Evolutionary conservation across 2,888 invertebrate genomes (phyloP).

Genomic region (Seira musarum): DNA sequence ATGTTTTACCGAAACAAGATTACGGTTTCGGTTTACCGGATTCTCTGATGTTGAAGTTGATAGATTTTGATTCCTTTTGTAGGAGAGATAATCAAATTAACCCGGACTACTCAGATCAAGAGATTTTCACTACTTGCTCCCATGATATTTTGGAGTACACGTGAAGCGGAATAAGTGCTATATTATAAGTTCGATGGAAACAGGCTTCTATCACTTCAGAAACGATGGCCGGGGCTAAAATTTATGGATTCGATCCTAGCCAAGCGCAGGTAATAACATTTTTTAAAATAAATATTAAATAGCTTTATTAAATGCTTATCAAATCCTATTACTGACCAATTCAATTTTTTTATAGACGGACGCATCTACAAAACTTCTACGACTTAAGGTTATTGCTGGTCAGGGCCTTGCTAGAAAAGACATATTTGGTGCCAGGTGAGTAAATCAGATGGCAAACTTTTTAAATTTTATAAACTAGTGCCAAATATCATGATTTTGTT

Average conservation of each 20-base stretch:
- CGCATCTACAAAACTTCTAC: conserved; percentile 86
- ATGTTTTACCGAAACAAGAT: too few species aligned
- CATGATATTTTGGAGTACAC: too few species aligned
- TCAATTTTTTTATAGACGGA: conserved; percentile 69
- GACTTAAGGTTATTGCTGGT: conserved; percentile 89
- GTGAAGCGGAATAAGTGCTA: too few species aligned
- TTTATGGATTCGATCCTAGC: conserved; percentile 66
- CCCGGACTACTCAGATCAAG: too few species aligned
- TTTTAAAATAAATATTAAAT: neutral
- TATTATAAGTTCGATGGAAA: conserved; percentile 52
- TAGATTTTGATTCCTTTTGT: too few species aligned
- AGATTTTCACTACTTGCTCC: too few species aligned
- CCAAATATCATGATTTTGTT: conserved; percentile 24
- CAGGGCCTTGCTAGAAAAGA: conserved; percentile 97
- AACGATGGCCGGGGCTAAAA: conserved; percentile 65
- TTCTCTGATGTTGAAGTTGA: too few species aligned
- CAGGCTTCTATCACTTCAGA: conserved; percentile 3
- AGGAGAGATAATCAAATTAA: too few species aligned
- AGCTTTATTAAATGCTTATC: conserved; percentile 9
- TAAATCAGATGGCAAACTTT: conserved; percentile 27
- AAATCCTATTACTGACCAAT: neutral
- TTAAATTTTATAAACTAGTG: conserved; percentile 9
- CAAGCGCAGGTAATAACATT: conserved; percentile 60
- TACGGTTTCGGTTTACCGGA: too few species aligned
- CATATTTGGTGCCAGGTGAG: conserved; percentile 97